These are phyloP conservation scores for Holcopasites calliopsidis DNA, from an alignment of 1,140 invertebrate species.

Conservation along the genomic window DNA sequence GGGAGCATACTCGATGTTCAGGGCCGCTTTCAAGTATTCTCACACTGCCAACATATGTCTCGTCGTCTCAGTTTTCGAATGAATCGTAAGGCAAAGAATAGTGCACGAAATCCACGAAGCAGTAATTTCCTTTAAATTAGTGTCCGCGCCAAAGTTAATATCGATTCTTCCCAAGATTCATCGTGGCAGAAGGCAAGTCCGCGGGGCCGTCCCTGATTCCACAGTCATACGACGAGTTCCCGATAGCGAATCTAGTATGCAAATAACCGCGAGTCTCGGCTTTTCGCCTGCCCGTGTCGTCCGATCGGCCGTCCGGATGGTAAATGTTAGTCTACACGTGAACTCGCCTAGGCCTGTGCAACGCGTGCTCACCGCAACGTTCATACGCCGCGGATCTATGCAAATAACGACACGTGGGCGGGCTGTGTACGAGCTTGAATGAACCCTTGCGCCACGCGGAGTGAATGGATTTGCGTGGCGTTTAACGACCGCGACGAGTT, in stretches of 20 bases:
- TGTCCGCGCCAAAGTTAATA: too few species aligned
- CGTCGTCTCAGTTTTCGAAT: too few species aligned
- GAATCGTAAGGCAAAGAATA: too few species aligned
- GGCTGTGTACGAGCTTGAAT: slow-evolving; percentile 60
- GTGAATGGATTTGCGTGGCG: slow-evolving; percentile 65
- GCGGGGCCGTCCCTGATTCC: slow-evolving; percentile 2
- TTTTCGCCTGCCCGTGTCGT: slow-evolving; percentile 47
- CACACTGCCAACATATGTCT: background rate
- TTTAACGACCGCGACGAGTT: slow-evolving; percentile 59
- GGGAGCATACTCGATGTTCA: slow-evolving; percentile 30
- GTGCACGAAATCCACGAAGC: background rate
- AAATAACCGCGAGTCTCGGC: slow-evolving; percentile 57
- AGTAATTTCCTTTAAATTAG: background rate
- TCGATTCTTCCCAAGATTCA: too few species aligned
- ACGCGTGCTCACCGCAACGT: slow-evolving; percentile 10
- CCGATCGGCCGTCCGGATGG: slow-evolving; percentile 39
- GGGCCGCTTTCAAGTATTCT: background rate
- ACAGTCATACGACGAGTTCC: slow-evolving; percentile 28
- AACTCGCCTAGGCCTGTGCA: slow-evolving; percentile 3
- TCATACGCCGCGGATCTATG: slow-evolving; percentile 61
- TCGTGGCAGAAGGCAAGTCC: background rate
- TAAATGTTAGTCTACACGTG: slow-evolving; percentile 43
- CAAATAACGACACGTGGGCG: slow-evolving; percentile 65
- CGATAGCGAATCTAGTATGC: slow-evolving; percentile 65
- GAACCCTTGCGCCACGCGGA: slow-evolving; percentile 67